A percentile compares a stretch with the other conserved stretches of the same genome.
These are phyloP conservation scores for Petrophora chlorosata DNA, from an alignment of 2,888 invertebrate species.

Conservation along the genomic window DNA sequence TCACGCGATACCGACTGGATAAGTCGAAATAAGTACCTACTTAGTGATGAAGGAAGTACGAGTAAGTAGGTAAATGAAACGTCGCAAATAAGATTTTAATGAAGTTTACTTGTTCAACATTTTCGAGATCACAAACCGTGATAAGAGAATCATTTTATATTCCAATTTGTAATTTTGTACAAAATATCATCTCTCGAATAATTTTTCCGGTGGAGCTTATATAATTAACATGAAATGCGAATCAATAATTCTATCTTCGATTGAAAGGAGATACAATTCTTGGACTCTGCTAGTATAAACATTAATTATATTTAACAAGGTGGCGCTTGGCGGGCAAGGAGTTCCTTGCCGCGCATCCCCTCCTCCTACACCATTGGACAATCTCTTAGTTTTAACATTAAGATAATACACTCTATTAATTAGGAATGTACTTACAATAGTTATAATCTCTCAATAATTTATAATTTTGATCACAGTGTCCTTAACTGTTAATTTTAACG, in stretches of 20 bases:
- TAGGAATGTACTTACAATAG: conserved; percentile 82
- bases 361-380: conserved; percentile 57
- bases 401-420: conserved; percentile 75
- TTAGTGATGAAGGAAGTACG: neutral
- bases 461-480: conserved; percentile 83
- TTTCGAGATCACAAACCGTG: conserved; percentile 78
- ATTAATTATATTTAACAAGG: conserved; percentile 19
- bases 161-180: conserved; percentile 77
- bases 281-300: conserved; percentile 51
- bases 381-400: conserved; percentile 69
- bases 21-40: too few relatives aligned
- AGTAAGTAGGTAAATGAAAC: conserved; percentile 16
- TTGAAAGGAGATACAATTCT: conserved; percentile 62
- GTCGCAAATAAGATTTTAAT: conserved; percentile 63
- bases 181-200: conserved; percentile 78
- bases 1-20: too few relatives aligned
- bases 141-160: conserved; percentile 69
- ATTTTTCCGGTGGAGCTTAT: conserved; percentile 60
- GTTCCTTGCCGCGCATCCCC: neutral
- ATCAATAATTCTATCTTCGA: conserved; percentile 52
- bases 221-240: conserved; percentile 66
- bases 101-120: conserved; percentile 79
- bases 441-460: conserved; percentile 84
- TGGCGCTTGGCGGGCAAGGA: neutral
- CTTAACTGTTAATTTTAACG: conserved; percentile 82